A percentile compares a stretch with the other conserved stretches of the same genome.
Evolutionary conservation across 1,140 invertebrate species (phyloP).

Genomic region (Varroa destructor): DNA sequence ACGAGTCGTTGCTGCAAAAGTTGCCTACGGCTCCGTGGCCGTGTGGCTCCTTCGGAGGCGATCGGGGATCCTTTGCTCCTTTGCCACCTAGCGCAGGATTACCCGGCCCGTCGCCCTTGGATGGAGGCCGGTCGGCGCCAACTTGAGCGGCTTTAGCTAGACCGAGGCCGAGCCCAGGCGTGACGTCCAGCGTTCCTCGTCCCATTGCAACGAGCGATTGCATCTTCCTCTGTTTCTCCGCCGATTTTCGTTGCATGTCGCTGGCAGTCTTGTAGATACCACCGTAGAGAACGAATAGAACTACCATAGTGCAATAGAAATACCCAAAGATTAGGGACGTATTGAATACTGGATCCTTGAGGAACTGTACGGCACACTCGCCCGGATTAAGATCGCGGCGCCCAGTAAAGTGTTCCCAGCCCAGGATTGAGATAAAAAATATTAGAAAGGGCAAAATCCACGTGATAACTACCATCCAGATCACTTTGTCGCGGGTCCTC

Average conservation of each 20-base stretch:
- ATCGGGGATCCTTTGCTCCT: neutral
- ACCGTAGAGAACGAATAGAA: slow-evolving; percentile 83
- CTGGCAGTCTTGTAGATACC: slow-evolving; percentile 97
- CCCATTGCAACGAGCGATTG: slow-evolving; percentile 79
- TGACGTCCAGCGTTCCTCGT: slow-evolving; percentile 65
- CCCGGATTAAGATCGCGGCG: slow-evolving; percentile 68
- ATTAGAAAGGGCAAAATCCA: slow-evolving; percentile 93
- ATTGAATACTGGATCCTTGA: slow-evolving; percentile 94
- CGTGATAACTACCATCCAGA: slow-evolving; percentile 68
- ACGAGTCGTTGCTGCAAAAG: slow-evolving; percentile 19
- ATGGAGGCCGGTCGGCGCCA: slow-evolving; percentile 17
- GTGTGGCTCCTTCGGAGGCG: slow-evolving; percentile 47
- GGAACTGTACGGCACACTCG: slow-evolving; percentile 91
- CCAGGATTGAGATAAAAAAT: slow-evolving; percentile 97
- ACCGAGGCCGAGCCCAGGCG: slow-evolving; percentile 65
- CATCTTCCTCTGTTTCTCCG: slow-evolving; percentile 83
- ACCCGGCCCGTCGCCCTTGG: neutral
- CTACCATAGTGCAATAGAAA: slow-evolving; percentile 88
- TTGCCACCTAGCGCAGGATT: neutral
- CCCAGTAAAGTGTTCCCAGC: slow-evolving; percentile 95
- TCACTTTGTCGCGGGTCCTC: slow-evolving; percentile 81
- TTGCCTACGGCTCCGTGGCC: slow-evolving; percentile 47
- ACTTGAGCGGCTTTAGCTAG: slow-evolving; percentile 53
- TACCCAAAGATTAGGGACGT: slow-evolving; percentile 94
- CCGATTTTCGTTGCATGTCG: slow-evolving; percentile 93